Evolutionary conservation across 2,113 vertebrate genomes (phyloP), one percentile per base, ranked within the genome.

Genomic region (Toxotes chatareus): DNA sequence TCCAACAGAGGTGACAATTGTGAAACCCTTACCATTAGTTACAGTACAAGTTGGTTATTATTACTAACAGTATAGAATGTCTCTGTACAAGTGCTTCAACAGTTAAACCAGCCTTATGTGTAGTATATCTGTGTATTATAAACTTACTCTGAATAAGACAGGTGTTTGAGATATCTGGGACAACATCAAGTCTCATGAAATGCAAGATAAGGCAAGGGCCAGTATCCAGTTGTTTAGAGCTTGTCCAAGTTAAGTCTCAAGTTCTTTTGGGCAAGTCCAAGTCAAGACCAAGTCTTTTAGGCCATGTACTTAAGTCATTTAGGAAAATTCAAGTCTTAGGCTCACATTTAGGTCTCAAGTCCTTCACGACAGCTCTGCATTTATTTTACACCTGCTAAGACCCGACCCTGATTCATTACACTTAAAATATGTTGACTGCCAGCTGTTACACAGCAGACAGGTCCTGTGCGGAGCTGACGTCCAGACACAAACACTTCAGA

Each of bases 1-100:
- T 83, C 49, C 16, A 40, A 62, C 36, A 70, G 32, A 70, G 74
- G 73, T 72, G 62, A 77, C 27, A 47, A 47, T 44, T 47, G 31
- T 51, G 51, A 75, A 59, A 67, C 46, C 1, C 21, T 65, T 60
- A 36, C 51, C 47, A 31, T 55, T 65, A 73, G 56, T 82, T 71
- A 65, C 74, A 80, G 51, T n/a, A 34, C 66, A 73, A 62, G 27
- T 36, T 53, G 36, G 34, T 66, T 47, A 31, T 67, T 23, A 53
- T 53, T n/a, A 42, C 23, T 38, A 42, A 19, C 9, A 5, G 16
- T 67, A 13, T 4, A 17, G 21, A 64, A 7, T 53, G n/a, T 55
- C 7, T 66, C 3, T 44, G 19, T 53, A 21, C 59, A 55, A 44
- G 42, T 57, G 69, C 7, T 17, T 68, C 9, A 34, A 40, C 7